Evolutionary conservation across 35 echinoderm and acorn worm genomes (phyloP), one percentile per base, ranked within the genome.

Genomic region (Patiria miniata): DNA sequence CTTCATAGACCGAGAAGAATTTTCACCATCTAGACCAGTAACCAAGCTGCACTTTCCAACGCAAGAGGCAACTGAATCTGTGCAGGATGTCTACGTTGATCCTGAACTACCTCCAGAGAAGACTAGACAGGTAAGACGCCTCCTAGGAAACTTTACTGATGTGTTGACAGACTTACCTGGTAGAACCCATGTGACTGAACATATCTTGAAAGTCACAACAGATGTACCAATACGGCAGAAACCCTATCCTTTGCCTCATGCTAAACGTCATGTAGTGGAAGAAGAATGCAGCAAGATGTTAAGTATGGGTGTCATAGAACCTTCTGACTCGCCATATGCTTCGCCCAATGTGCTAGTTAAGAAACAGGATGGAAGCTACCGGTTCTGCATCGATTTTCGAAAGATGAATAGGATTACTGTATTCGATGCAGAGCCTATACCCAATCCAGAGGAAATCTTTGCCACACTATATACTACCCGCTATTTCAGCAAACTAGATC

Each of bases 371-470:
- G 77, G 79, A 10, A 52, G 53, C 8, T 56, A 79, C 28, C 14
- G 89, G 30, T 91, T 91, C 37, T 91, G 89, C 65, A 76, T 87
- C 12, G 89, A 91, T 65, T 91, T 44, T 80, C 6, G 83, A 38
- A 56, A 57, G 34, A n/a, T 88, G 38, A 91, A 91, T 58, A 14
- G 78, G 30, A 40, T 79, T 7, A 91, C 77, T 61, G 65, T 47
- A 19, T 88, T 88, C 36, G 73, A 78, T 30, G 33, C 89, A 21
- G 83, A 91, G 40, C 89, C 83, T 8, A 86, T 91, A 16, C 89
- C 89, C 17, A 54, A 86, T 86, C 89, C 36, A 42, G 89, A 91
- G n/a, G 83, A 91, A n/a, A 84, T 87, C 17, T 87, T 91, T 78
- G 47, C 89, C 29, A 86, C 56, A 59, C 51, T 91, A 17, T 82